Base-by-base conservation (phyloP, 2,888 invertebrate genomes). In the Platycheirus albimanus region DNA sequence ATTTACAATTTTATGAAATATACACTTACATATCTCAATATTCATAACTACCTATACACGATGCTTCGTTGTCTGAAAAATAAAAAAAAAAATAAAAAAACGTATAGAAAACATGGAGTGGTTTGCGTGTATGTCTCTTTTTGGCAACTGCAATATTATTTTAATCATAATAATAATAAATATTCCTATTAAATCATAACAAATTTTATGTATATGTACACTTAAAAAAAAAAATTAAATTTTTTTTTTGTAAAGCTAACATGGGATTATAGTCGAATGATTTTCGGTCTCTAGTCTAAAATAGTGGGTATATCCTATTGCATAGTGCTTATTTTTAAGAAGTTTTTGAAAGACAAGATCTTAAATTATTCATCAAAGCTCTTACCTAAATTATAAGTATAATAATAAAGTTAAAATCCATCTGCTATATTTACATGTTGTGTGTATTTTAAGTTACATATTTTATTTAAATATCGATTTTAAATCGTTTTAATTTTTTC, bases 61-160 rank as follows among this genome's bases (percentile, higher is more conserved):
- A 71, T 81, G 43, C 47, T 77, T 83, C 81, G 81, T 83, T 83
- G 81, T 83, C 30, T 72, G 77, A 72, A 72, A 67, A 77, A 71
- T n/a, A n/a, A n/a, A n/a, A n/a, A n/a, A n/a, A n/a, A n/a, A n/a
- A n/a, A n/a, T n/a, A n/a, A n/a, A n/a, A 67, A 51, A 64, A 38
- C 49, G 47, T 41, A 28, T 56, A 36, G 33, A 80, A 75, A 75
- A 72, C 52, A 61, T 56, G 24, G 45, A 52, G 20, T 2, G 13
- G 19, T 63, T 45, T 28, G 58, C 58, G 38, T 36, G 28, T 19
- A 24, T 58, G 13, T 63, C 24, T 41, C 2, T 49, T 30, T 30
- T 41, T 11, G 4, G 10, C 28, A 71, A 71, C n/a, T n/a, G 30
- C 11, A 64, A 51, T n/a, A n/a, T n/a, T 19, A n/a, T 64, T 49